A percentile compares a stretch with the other conserved stretches of the same genome.
These are phyloP conservation scores for Carposina sasakii DNA, from an alignment of 1,140 invertebrate species.

Conservation along the genomic window DNA sequence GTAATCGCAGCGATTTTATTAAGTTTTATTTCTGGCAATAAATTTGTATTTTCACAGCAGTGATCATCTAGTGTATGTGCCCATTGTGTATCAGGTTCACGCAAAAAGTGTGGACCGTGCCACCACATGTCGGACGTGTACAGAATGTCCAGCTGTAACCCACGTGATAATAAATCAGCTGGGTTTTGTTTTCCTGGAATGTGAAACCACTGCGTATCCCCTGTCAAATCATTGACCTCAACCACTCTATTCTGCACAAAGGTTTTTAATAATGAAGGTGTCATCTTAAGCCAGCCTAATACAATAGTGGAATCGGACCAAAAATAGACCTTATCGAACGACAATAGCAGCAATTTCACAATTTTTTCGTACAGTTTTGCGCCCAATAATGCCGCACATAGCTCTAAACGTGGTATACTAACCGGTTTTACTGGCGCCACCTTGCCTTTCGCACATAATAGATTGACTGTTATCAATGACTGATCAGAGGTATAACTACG, in stretches of 20 bases:
- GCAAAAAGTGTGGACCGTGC: neutral
- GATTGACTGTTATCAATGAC: neutral
- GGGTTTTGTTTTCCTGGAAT: conserved; percentile 33
- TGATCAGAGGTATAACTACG: neutral
- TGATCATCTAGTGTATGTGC: neutral
- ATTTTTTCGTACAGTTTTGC: conserved; percentile 31
- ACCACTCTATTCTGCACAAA: conserved; percentile 46
- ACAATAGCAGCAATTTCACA: conserved; percentile 9
- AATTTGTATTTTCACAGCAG: no score
- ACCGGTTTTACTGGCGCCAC: conserved; percentile 59
- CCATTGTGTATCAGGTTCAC: neutral
- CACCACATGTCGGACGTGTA: neutral
- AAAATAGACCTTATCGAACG: conserved; percentile 1
- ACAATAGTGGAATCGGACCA: conserved; percentile 48
- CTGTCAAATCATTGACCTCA: conserved; percentile 32
- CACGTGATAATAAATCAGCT: conserved; percentile 40
- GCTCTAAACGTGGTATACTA: conserved; percentile 62
- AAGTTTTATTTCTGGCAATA: neutral
- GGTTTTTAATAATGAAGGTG: conserved; percentile 19
- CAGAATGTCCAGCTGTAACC: neutral
- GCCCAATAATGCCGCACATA: conserved; percentile 53
- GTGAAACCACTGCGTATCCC: conserved; percentile 29
- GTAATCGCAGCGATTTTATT: neutral
- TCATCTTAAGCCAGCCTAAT: conserved; percentile 30
- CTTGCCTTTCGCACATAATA: conserved; percentile 36